Conservation (phyloP, 1,140 invertebrate genomes). For the Zaprionus lachaisei region DNA sequence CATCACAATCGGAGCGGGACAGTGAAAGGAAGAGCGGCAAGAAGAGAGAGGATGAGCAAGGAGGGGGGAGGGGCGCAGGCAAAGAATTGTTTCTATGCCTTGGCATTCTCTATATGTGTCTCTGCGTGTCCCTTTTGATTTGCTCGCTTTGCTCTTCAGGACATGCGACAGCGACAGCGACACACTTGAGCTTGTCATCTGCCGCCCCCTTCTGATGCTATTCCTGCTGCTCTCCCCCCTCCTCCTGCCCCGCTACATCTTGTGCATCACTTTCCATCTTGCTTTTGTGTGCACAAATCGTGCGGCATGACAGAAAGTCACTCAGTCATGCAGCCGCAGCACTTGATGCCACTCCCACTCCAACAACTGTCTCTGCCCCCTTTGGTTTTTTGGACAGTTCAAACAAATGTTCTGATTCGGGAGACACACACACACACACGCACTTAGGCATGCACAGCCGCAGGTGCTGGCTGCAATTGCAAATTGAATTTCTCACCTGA, state of each 20-base stretch:
- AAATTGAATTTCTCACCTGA: slow-evolving; percentile 83
- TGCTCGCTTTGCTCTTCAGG: slow-evolving; percentile 53
- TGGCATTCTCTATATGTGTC: slow-evolving; percentile 8
- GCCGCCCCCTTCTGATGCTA: slow-evolving; percentile 15
- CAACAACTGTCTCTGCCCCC: background rate
- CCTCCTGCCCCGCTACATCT: background rate
- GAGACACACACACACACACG: slow-evolving; percentile 24
- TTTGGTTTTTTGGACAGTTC: slow-evolving; percentile 4
- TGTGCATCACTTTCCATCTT: slow-evolving; percentile 31
- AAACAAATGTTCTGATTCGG: slow-evolving; percentile 12
- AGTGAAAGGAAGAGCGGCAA: background rate
- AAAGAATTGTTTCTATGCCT: slow-evolving; percentile 37
- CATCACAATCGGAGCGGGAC: slow-evolving; percentile 19
- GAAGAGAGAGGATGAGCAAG: background rate
- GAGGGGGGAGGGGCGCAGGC: background rate
- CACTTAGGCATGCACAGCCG: slow-evolving; percentile 58
- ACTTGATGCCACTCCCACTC: slow-evolving; percentile 49
- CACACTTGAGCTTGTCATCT: slow-evolving; percentile 68
- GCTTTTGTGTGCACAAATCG: slow-evolving; percentile 50
- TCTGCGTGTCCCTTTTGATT: slow-evolving; percentile 69
- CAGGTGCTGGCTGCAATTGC: slow-evolving; percentile 4
- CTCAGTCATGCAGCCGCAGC: slow-evolving; percentile 75
- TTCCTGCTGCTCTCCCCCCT: background rate
- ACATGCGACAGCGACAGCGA: slow-evolving; percentile 46
- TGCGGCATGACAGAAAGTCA: slow-evolving; percentile 73